These are phyloP conservation scores for Drosophila kepulauana DNA, from an alignment of 1,140 invertebrate species.

Conservation along the genomic window DNA sequence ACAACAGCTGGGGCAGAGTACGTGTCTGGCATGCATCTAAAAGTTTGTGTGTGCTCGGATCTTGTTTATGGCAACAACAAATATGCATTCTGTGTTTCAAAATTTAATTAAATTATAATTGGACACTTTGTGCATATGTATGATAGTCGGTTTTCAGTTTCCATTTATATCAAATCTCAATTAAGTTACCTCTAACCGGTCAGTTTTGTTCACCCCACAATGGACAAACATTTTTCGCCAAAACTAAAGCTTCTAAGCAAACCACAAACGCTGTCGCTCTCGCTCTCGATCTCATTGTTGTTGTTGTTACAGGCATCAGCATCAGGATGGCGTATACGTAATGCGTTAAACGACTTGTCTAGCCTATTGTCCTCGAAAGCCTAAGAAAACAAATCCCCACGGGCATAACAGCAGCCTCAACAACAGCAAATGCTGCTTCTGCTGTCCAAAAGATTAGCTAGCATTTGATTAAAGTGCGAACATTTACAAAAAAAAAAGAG, in stretches of 20 bases:
- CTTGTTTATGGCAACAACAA: constrained; percentile 49
- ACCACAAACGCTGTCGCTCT: neutral
- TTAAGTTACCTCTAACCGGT: constrained; percentile 48
- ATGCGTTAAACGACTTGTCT: constrained; percentile 62
- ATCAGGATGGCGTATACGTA: constrained; percentile 50
- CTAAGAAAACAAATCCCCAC: constrained; percentile 49
- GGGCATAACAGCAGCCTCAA: constrained; percentile 25
- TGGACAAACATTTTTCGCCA: constrained; percentile 6
- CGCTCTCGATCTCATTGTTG: neutral
- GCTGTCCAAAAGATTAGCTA: constrained; percentile 72
- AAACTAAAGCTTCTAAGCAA: constrained; percentile 2
- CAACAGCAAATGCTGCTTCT: constrained; percentile 39
- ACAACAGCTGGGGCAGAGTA: constrained; percentile 47
- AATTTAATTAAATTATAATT: constrained; percentile 81
- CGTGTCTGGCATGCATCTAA: constrained; percentile 59
- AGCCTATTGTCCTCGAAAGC: constrained; percentile 27
- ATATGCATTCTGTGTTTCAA: constrained; percentile 50
- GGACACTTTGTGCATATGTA: constrained; percentile 43
- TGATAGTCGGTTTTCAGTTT: constrained; percentile 46
- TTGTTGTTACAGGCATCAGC: constrained; percentile 6
- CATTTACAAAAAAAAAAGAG: constrained; percentile 50
- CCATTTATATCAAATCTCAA: constrained; percentile 55
- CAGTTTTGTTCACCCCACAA: constrained; percentile 31
- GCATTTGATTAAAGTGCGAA: constrained; percentile 78
- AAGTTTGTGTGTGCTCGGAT: constrained; percentile 30